Evolutionary conservation across 2,888 invertebrate species (phyloP).

Genomic region (Labia minor): DNA sequence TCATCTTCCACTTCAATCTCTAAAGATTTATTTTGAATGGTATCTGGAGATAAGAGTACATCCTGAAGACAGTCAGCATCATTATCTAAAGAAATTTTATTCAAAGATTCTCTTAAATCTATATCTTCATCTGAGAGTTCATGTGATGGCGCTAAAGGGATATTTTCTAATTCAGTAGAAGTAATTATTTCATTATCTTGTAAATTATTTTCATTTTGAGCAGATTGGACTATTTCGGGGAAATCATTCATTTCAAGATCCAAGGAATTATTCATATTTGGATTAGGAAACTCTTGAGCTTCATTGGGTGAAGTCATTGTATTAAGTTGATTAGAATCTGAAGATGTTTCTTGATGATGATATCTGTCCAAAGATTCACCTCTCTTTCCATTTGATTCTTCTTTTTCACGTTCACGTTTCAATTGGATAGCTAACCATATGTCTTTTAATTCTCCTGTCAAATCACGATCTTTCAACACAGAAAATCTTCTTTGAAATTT

Average conservation of each 20-base stretch:
- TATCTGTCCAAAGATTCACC: not conserved
- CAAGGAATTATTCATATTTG: too few species aligned
- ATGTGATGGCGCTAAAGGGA: not conserved
- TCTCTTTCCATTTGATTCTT: slow-evolving; percentile 18
- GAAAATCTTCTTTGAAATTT: slow-evolving; percentile 43
- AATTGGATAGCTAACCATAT: slow-evolving; percentile 60
- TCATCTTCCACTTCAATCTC: not conserved
- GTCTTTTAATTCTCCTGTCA: slow-evolving; percentile 61
- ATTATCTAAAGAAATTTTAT: not conserved
- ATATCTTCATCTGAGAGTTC: not conserved
- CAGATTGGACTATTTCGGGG: not conserved
- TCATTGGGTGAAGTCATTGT: too few species aligned
- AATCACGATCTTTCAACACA: slow-evolving; percentile 55
- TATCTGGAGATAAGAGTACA: not conserved
- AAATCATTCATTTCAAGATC: too few species aligned
- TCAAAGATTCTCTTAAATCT: not conserved
- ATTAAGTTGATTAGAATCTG: too few species aligned
- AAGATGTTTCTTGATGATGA: too few species aligned
- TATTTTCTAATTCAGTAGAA: not conserved
- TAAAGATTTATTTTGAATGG: not conserved
- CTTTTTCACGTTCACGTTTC: slow-evolving; percentile 42
- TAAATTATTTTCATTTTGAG: not conserved
- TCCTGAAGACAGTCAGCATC: not conserved
- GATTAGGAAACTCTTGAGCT: too few species aligned
- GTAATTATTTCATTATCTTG: not conserved